Evolutionary conservation across 2,888 invertebrate genomes (phyloP), one percentile per base, ranked within the genome.

Genomic region (Odontocolon sp.): DNA sequence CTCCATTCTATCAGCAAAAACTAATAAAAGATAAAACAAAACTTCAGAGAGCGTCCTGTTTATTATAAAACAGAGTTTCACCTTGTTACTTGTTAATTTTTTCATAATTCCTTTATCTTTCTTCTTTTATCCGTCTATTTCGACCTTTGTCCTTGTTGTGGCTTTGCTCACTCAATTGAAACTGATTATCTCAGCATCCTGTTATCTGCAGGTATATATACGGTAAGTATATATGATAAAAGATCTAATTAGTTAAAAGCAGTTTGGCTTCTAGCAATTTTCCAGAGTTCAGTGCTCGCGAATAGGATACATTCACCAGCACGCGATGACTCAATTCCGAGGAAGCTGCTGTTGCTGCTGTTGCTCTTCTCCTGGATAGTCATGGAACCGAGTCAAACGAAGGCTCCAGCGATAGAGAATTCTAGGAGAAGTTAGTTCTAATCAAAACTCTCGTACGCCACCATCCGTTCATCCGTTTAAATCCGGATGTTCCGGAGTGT

Each of bases 191-290:
- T 18, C 5, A 23, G 38, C 21, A 33, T 56, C 38, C 26, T 54
- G 14, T 50, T 9, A 31, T 21, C 16, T 52, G 11, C 42, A 52
- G 33, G 21, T 40, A 36, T 59, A 59, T 50, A 52, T 23, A 31
- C 36, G 18, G 14, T 16, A 47, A 54, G 54, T 42, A 69, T 31
- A 36, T 31, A 47, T 54, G 47, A 66, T 57, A 26, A 40, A 23
- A 57, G 63, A 75, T 79, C 72, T 74, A 80, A 80, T 80, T 79
- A 77, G 68, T 80, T 79, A 64, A 77, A 77, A 77, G 68, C 57
- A 56, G 50, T 66, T 67, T 74, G 54, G 33, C 66, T 77, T 14
- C 38, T 40, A 69, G 69, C 72, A 67, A 75, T 80, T 79, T 71
- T 64, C 71, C 40, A 59, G 69, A 77, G 57, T 76, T 54, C 59